Evolutionary conservation across 2,888 invertebrate genomes (phyloP), one percentile per base, ranked within the genome.

Genomic region (Tetropium fuscum): DNA sequence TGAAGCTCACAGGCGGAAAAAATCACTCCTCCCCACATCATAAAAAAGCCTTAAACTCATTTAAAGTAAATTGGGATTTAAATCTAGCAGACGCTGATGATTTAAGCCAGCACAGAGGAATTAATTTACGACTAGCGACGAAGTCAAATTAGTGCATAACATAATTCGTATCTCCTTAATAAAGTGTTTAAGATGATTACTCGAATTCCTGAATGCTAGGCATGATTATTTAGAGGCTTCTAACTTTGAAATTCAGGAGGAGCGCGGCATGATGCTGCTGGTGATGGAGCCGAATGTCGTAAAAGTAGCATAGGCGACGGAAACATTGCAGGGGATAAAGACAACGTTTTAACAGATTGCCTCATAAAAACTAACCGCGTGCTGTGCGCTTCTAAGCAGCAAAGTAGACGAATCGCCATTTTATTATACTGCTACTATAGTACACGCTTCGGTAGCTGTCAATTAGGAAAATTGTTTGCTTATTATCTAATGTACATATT

Each of bases 311-410:
- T 40, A 18, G 51, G 40, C 51, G 40, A 30, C 30, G 40, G n/a
- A 15, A 18, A 6, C 27, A 13, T 11, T 30, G 25, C 51, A 22
- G 45, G 27, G 61, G 58, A 66, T 63, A 56, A 60, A 58, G 63
- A 64, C 61, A 55, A 44, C 58, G 63, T 60, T 63, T 64, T 58
- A 63, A 66, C 59, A 64, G 60, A 66, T 61, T 64, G 66, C 16
- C 55, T 59, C 59, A 58, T 64, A 64, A 66, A 66, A 60, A 38
- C 34, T 51, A 61, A 61, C 49, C 59, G 27, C 30, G 44, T 44
- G 44, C 44, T 27, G 15, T 41, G 48, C 59, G 51, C 53, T 62
- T 38, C 44, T 16, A 44, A 15, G 8, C 27, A 27, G 44, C 16
- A 15, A n/a, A n/a, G n/a, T n/a, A n/a, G n/a, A n/a, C n/a, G n/a